Base-by-base conservation (phyloP, 64 coral and sea anemone genomes). In the Dendronephthya gigantea region DNA sequence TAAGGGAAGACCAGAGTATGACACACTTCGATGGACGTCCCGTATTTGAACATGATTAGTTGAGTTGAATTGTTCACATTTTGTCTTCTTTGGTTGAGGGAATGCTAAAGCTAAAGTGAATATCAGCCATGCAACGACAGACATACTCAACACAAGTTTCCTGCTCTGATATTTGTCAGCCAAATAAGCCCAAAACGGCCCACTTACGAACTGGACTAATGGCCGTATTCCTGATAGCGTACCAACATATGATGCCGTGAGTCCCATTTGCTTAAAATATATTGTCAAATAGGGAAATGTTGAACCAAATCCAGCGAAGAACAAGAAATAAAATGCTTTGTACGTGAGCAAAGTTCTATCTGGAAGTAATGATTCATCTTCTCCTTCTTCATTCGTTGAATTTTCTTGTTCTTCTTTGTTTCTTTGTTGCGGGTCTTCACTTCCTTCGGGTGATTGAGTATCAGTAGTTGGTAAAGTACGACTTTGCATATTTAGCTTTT, bases 231-330 rank as follows among this genome's bases (percentile, higher is more conserved):
- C 92, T 16, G 75, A n/a, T 14, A 93, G 65, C 17, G 86, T 34
- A 2, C 88, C 92, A 37, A 88, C 85, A 9, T 93, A 85, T 15
- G 50, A 40, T 9, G 92, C 85, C 0, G 43, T 81, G 0, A 90
- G 85, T 31, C 92, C 92, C 22, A 93, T 82, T 81, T 93, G 92
- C 31, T 93, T 93, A 37, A 90, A 90, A 84, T 90, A 93, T 31
- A 93, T 55, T 22, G 88, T 82, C 14, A 93, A 32, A 84, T 90
- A 93, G 2, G 92, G 88, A 69, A 93, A 48, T 13, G 86, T 87
- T 12, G 88, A 87, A 28, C 92, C 92, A 85, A 88, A 87, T 49
- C 85, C 88, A 14, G 68, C 68, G n/a, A 66, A 93, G 16, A 90
- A 93, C 19, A 88, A 34, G 76, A 93, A 90, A 39, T 82, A 93